phyloP scores from a whole-genome alignment of 1,140 invertebrate genomes.

The Drosophila lacertosa region DNA sequence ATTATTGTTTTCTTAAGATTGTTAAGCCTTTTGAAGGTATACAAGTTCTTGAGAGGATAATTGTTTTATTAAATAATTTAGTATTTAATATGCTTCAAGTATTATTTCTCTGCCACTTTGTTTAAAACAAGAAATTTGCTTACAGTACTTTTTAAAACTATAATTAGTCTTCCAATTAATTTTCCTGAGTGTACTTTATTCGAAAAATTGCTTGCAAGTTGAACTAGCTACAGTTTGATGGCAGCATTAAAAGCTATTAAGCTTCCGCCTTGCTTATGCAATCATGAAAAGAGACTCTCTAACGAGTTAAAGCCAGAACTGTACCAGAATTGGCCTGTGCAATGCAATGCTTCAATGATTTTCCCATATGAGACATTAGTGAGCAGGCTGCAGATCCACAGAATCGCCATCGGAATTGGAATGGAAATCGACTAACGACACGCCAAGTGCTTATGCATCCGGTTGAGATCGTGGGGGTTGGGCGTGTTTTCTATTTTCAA shows the following conservation, averaged over 20 bases:
- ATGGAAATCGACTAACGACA: constrained; percentile 26
- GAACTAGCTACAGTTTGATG: constrained; percentile 2
- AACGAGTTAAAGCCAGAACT: constrained; percentile 56
- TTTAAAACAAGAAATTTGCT: too few species aligned
- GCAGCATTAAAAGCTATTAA: constrained; percentile 23
- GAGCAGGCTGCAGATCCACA: constrained; percentile 19
- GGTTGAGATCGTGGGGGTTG: constrained; percentile 36
- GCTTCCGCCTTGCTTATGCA: constrained; percentile 57
- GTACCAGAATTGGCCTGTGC: constrained; percentile 46
- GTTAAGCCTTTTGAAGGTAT: too few species aligned
- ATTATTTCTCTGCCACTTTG: too few species aligned
- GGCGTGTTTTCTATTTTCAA: constrained; percentile 46
- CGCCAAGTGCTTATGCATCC: constrained; percentile 69
- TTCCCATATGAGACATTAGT: constrained; percentile 48
- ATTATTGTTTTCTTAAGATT: too few species aligned
- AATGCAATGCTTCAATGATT: constrained; percentile 73
- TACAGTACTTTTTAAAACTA: too few species aligned
- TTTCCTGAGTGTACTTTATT: too few species aligned
- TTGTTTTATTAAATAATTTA: too few species aligned
- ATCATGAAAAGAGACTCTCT: constrained; percentile 22
- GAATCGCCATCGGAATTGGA: neutral
- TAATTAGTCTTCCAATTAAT: too few species aligned
- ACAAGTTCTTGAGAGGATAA: too few species aligned
- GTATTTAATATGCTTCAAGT: too few species aligned
- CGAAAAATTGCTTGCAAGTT: too few species aligned